Conservation (phyloP, 2,113 vertebrate species). For the Cyrtonyx montezumae region DNA sequence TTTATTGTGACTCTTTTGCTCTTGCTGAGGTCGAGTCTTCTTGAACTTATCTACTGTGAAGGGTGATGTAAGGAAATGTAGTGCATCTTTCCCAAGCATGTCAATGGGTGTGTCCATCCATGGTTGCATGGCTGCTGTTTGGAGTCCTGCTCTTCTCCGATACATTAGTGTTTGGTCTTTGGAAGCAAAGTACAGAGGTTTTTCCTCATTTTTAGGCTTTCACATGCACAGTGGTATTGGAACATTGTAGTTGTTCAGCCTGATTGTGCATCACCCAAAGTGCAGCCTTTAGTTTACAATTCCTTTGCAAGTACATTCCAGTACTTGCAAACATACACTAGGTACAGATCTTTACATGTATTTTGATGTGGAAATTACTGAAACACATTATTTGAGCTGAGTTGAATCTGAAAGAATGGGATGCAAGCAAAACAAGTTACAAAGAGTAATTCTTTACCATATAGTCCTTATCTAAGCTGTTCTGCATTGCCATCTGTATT, state of each 20-base stretch:
- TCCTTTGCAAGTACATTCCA: too few species aligned
- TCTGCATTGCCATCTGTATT: too few species aligned
- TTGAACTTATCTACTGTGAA: background rate
- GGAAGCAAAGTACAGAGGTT: background rate
- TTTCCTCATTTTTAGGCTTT: background rate
- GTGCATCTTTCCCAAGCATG: background rate
- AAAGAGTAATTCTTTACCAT: too few species aligned
- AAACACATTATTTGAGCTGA: too few species aligned
- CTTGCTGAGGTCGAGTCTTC: background rate
- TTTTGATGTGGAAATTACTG: too few species aligned
- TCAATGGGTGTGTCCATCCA: background rate
- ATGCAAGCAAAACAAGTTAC: too few species aligned
- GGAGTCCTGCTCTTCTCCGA: background rate
- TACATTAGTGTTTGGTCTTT: background rate
- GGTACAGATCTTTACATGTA: too few species aligned
- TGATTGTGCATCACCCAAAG: background rate
- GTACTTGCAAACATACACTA: too few species aligned
- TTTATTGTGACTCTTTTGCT: background rate
- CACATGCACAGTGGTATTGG: background rate
- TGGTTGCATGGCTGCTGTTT: background rate
- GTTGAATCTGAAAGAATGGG: too few species aligned
- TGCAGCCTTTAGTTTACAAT: too few species aligned
- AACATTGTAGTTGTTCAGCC: background rate
- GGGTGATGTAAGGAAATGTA: fast-evolving
- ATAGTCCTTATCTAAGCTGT: too few species aligned